Evolutionary conservation across 2,888 invertebrate genomes (phyloP), one percentile per base, ranked within the genome.

Genomic region (Alloscopus bannaensis): DNA sequence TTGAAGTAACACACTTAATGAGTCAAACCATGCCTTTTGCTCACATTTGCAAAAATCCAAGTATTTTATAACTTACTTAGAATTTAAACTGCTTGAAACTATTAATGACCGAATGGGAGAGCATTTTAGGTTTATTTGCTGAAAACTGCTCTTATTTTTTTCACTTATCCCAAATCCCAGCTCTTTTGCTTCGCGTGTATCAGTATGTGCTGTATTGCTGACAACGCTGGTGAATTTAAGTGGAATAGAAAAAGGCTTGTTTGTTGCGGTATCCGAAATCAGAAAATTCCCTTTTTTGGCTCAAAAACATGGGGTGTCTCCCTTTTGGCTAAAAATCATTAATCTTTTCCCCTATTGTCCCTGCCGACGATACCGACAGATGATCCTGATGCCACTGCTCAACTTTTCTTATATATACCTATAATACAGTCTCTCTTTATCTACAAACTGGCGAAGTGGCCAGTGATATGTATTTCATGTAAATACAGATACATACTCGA

Each of bases 341-440:
- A 84, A 84, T 83, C 84, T 81, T 72, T 84, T 81, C 81, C 82
- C 81, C 81, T 83, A 83, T 83, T 84, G 81, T 84, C 81, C 80
- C 81, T 71, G 62, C 71, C 71, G 71, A 71, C 71, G 71, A 71
- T 71, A 71, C 71, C 71, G 71, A 71, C 71, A 71, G 71, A 71
- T 71, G 71, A 71, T 71, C 52, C 50, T 71, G 71, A 71, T 71
- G 62, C 71, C 62, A 71, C 70, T 70, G 57, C 45, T 45, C 45
- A 45, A 36, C 45, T 45, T 16, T 71, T 22, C 52, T 60, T n/a
- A n/a, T n/a, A n/a, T n/a, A n/a, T n/a, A n/a, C n/a, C n/a, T n/a
- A n/a, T n/a, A n/a, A n/a, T n/a, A n/a, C n/a, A n/a, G n/a, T n/a
- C n/a, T n/a, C n/a, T n/a, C n/a, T n/a, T n/a, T n/a, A n/a, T n/a